Base-by-base conservation (phyloP, 2,113 vertebrate genomes). In the Salvator merianae region DNA sequence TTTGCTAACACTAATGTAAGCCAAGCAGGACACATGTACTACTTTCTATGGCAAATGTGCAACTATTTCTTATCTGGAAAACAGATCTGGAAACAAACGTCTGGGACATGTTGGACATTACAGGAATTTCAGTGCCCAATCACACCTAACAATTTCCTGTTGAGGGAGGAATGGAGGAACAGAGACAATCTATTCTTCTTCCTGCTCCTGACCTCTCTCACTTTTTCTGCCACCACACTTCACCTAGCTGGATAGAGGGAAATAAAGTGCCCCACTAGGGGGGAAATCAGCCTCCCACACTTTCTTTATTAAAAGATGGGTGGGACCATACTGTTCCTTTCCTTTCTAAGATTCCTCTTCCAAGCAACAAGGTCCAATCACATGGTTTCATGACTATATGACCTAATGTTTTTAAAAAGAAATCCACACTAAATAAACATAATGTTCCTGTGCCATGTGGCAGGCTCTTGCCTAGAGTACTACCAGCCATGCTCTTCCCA, bases 91-190 rank as follows among this genome's bases (percentile, higher is more conserved):
- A n/a, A 53, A 53, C 30, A 68, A 68, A 68, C 14, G 7, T 68
- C 66, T 68, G 66, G 66, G 30, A n/a, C 43, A 75, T 30, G 8
- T 50, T 20, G 43, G n/a, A 7, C 43, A 75, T 30, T 13, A 53
- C 30, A 14, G 30, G 47, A 4, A 74, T 3, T 30, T 47, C 24
- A 65, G 62, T 5, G 22, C 1, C 59, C 59, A 1, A 24, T 62
- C 1, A 5, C 0, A 13, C 12, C 2, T 0, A 26, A 9, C 65
- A 9, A 0, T 24, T 12, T 30, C 30, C 65, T 30, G 26, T 62
- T 62, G 59, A 22, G 18, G 20, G 18, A 62, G 1, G 3, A 1
- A 22, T 2, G 18, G 59, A 4, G 26, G 59, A 62, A 62, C 59
- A 62, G 59, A 62, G 22, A 62, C 22, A 26, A 24, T 2, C 30